Conservation (phyloP, 2,797 vertebrate genomes). For the Molossus molossus region DNA sequence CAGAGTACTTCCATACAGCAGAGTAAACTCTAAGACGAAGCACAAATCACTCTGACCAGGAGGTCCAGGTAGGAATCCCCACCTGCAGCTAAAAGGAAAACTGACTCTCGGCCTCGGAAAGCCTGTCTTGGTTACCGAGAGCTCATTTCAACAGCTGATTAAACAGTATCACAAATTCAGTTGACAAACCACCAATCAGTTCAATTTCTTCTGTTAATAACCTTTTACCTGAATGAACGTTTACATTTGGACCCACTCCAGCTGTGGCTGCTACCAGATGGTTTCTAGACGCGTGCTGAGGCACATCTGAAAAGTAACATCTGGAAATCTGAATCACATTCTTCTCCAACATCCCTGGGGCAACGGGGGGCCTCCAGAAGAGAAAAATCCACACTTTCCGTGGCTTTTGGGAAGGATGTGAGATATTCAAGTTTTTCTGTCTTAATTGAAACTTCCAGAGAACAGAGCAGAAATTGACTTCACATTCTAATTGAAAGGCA, state of each 20-base stretch:
- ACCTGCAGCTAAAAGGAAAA: neutral
- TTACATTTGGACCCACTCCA: slow-evolving; percentile 76
- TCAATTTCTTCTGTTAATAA: slow-evolving; percentile 47
- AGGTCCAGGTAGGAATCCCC: neutral
- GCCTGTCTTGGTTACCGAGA: neutral
- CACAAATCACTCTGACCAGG: neutral
- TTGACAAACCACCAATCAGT: slow-evolving; percentile 64
- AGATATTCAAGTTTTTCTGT: slow-evolving; percentile 34
- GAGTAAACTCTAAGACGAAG: neutral
- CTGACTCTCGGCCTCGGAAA: neutral
- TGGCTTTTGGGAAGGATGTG: slow-evolving; percentile 47
- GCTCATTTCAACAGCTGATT: slow-evolving; percentile 68
- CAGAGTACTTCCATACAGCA: neutral
- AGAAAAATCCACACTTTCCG: slow-evolving; percentile 66
- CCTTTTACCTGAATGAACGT: slow-evolving; percentile 72
- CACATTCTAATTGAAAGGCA: slow-evolving; percentile 26
- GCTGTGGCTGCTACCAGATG: slow-evolving; percentile 78
- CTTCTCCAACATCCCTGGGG: slow-evolving; percentile 77
- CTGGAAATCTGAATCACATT: slow-evolving; percentile 81
- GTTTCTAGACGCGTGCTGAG: slow-evolving; percentile 63
- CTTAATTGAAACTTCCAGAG: slow-evolving; percentile 71
- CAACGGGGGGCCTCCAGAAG: slow-evolving; percentile 29
- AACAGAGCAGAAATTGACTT: slow-evolving; percentile 42
- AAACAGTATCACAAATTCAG: slow-evolving; percentile 35
- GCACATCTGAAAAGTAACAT: slow-evolving; percentile 78